Conservation (phyloP, 1,140 invertebrate species). For the Rhagoletis zephyria region DNA sequence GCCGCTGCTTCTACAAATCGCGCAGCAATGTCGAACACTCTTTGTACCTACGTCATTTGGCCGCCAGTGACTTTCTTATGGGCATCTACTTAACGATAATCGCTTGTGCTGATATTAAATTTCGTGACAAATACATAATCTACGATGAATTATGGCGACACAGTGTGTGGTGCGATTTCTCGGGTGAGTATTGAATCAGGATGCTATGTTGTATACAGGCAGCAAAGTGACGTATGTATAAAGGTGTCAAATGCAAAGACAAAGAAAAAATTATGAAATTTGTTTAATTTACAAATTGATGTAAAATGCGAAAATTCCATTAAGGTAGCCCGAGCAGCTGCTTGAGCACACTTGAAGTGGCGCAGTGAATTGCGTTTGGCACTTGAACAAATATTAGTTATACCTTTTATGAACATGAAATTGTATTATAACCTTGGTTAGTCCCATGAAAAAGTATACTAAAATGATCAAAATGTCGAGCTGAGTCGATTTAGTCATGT, state of each 20-base stretch:
- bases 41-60: constrained; percentile 79
- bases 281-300: not conserved
- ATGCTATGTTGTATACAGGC: no score
- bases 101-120: constrained; percentile 77
- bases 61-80: constrained; percentile 81
- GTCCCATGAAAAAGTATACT: no score
- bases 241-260: not conserved
- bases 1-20: constrained; percentile 74
- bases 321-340: not conserved
- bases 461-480: no score
- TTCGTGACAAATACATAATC: constrained; percentile 77
- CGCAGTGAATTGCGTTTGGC: no score
- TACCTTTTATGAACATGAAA: no score
- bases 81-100: constrained; percentile 81
- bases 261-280: not conserved
- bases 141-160: constrained; percentile 78
- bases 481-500: no score
- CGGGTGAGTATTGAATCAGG: constrained; percentile 69
- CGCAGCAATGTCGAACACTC: constrained; percentile 76
- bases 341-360: not conserved
- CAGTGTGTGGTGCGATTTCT: constrained; percentile 75
- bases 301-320: not conserved
- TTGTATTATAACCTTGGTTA: no score
- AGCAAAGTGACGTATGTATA: not conserved
- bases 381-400: no score